Evolutionary conservation across 2,888 invertebrate species (phyloP), one percentile per base, ranked within the genome.

Genomic region (Bembecia ichneumoniformis): DNA sequence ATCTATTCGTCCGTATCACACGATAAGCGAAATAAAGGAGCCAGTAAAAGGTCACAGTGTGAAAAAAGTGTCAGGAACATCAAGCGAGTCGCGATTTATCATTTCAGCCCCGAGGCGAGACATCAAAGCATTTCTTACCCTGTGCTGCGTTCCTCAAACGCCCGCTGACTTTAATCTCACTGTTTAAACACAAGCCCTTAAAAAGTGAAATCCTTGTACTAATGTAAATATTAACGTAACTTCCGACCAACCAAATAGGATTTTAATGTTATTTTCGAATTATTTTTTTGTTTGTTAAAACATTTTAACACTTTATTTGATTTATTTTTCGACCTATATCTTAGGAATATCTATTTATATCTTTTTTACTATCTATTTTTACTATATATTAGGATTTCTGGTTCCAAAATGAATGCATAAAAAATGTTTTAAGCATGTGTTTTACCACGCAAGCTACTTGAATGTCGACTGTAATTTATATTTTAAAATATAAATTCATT

Each of bases 71-170:
- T 75, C 77, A 74, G 67, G 58, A 66, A 69, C 75, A 78, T 74
- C 74, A 73, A 73, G 67, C 68, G 74, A 79, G 62, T 58, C 66
- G 72, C 69, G 75, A 79, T 80, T 80, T 78, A 80, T 81, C 79
- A 78, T 76, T 68, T 60, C 54, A 58, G 73, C 64, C 72, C 66
- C 57, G 57, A 60, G 69, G 74, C 71, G 59, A 53, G 62, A 66
- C 71, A 66, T 80, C 78, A 79, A 77, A 80, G 74, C 58, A 64
- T 58, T 65, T 65, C 51, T 49, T 70, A 72, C 65, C 66, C 66
- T 28, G 28, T 28, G 28, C 28, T 66, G 64, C 60, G 66, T 63
- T 59, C 65, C 68, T 73, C 71, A 66, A 61, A 64, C 68, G 17
- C 73, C 63, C 69, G 68, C 70, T 64, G 71, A 71, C 71, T 78